Conservation (phyloP, 2,888 invertebrate genomes). For the Machimus rusticus region DNA sequence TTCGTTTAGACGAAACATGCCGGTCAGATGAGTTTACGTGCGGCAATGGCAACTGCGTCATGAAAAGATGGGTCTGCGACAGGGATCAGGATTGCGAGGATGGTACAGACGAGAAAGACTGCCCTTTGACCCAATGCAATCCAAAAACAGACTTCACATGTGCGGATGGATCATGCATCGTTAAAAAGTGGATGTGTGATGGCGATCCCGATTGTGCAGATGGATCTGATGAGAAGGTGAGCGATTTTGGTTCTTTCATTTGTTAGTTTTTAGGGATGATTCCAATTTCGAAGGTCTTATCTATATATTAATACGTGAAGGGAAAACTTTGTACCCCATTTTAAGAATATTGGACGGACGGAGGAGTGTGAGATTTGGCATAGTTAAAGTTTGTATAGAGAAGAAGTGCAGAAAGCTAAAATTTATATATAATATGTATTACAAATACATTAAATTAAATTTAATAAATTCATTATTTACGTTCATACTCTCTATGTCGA, state of each 20-base stretch:
- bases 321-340: too few relatives aligned
- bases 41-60: conserved; percentile 86
- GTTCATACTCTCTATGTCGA: too few relatives aligned
- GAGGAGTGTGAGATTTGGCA: too few relatives aligned
- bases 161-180: conserved; percentile 78
- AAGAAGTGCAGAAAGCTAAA: too few relatives aligned
- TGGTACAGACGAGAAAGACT: conserved; percentile 80
- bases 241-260: conserved; percentile 48
- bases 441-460: too few relatives aligned
- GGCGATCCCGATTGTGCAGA: conserved; percentile 86
- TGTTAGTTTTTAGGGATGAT: neutral
- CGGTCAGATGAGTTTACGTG: conserved; percentile 94
- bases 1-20: conserved; percentile 80
- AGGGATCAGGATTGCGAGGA: conserved; percentile 88
- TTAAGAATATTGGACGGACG: too few relatives aligned
- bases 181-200: conserved; percentile 84
- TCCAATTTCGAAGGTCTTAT: too few relatives aligned
- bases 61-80: conserved; percentile 86
- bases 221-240: conserved; percentile 81
- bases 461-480: too few relatives aligned
- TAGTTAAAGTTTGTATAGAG: too few relatives aligned
- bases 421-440: too few relatives aligned
- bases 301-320: too few relatives aligned
- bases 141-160: conserved; percentile 79
- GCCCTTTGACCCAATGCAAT: conserved; percentile 74